Evolutionary conservation across 2,113 vertebrate species (phyloP), one percentile per base, ranked within the genome.

Genomic region (Phrynosoma platyrhinos): DNA sequence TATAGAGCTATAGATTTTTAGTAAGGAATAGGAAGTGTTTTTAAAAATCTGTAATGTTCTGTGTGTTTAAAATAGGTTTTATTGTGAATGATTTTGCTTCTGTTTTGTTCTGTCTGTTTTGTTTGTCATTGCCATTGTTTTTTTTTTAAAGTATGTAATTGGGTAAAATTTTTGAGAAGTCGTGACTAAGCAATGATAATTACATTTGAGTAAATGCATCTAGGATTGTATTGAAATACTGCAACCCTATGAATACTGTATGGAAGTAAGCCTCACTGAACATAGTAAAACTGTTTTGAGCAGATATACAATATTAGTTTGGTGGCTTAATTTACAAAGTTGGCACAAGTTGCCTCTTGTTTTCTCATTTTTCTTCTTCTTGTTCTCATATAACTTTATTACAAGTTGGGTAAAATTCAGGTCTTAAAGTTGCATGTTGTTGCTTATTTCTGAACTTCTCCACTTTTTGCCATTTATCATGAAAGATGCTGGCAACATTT

Each of bases 391-490:
- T 2, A 78, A 12, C 9, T 79, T 83, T 68, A 62, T 9, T 8
- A 27, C 68, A 62, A 82, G n/a, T 25, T 72, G 30, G 25, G 7
- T 79, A 47, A 52, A n/a, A 77, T n/a, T 64, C 69, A 72, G 20
- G 2, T n/a, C 79, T 64, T 62, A 42, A 75, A 47, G 16, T 75
- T 82, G 40, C 14, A 58, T 71, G 30, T 55, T 36, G 30, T 68
- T 79, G 13, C 66, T 72, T 72, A 25, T 58, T 84, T 62, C 13
- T 83, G 40, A 79, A 68, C 32, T n/a, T 8, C 0, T 85, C n/a
- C 18, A 52, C 40, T 66, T 75, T 52, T 80, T 83, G 64, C 40
- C 58, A 83, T 52, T 80, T 62, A 62, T 64, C 82, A 85, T 80
- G 69, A 89, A 72, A n/a, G 53, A 75, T 32, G 14, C 30, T 89